Evolutionary conservation across 2,888 invertebrate genomes (phyloP), one percentile per base, ranked within the genome.

Genomic region (Tromatobia lineatoria): DNA sequence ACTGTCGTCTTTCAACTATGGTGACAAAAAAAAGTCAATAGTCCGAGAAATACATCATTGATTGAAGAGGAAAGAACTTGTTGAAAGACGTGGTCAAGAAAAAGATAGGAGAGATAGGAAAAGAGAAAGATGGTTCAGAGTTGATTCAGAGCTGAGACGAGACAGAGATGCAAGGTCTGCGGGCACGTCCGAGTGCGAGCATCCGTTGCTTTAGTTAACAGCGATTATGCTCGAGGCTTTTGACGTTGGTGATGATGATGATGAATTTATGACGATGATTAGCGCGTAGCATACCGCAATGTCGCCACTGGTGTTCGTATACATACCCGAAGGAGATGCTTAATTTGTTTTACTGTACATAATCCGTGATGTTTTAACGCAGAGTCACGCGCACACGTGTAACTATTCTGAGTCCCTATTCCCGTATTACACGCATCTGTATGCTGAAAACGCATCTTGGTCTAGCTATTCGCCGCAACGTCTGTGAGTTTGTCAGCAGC

Each of bases 261-360:
- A 90, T 91, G 88, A 90, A 91, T 91, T 91, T 90, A 91, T 89
- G 90, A 89, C 87, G 89, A 89, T 89, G 89, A 91, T 91, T 91
- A 91, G 89, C 90, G 86, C 85, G 85, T 84, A 83, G 86, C 88
- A 86, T 89, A 86, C 90, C 89, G 86, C 88, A 88, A 88, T 87
- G 88, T 90, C 88, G 90, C 91, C 91, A 91, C 91, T 74, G 89
- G 91, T 91, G 89, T 90, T 90, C 84, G 50, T 73, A 64, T 59
- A 61, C 20, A 59, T 18, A 57, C 38, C 76, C 80, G 42, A 59
- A 71, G 57, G 57, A 29, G 52, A 77, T 78, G 42, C 57, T 71
- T 74, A 54, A 83, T 73, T 38, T 69, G 71, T 83, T 78, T 69
- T 52, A 52, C 52, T 73, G 73, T 52, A 54, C 67, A 76, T 80